Base-by-base conservation (phyloP, 2,888 invertebrate species). In the Lepidonotus clava region DNA sequence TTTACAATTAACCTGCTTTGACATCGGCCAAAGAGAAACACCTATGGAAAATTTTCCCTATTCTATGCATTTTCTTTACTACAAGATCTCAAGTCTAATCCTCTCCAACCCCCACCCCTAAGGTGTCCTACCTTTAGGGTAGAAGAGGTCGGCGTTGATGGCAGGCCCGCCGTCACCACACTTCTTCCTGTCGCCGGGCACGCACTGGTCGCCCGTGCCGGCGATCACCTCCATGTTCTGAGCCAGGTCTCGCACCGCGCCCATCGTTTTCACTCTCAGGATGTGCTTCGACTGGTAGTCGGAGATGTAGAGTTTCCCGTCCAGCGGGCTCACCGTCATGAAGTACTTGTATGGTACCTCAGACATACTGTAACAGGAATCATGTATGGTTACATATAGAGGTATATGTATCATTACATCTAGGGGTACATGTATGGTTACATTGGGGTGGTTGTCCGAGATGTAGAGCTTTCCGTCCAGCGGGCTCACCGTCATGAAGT, bases 271-370 rank as follows among this genome's bases (percentile, higher is more conserved):
- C n/a, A 94, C 92, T 28, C 92, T 90, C 83, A 93, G 91, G 61
- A 94, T 91, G 84, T 91, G 90, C 83, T 92, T 89, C 56, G 90
- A 91, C 91, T 92, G 98, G 46, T 98, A 98, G 94, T 99, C 98
- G 71, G 99, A 98, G 91, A 99, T 97, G 95, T 98, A 99, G 84
- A 99, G 96, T 93, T 97, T 97, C 11, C 98, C 98, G 94, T 99
- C 98, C 41, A 98, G 97, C 38, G 99, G 99, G 84, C 98, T 98
- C 83, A 99, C 97, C 86, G 98, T 98, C 93, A 99, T 95, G 94
- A 98, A 98, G 93, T 99, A 99, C 93, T 98, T 98, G 95, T 99
- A 98, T 40, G 98, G 98, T 14, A 98, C 98, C 95, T 98, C 98
- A 0, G 98, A 98, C 38, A 98, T 97, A 94, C 98, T 98, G 95